Conservation (phyloP, 2,113 vertebrate genomes). For the Himantopus leucocephalus region DNA sequence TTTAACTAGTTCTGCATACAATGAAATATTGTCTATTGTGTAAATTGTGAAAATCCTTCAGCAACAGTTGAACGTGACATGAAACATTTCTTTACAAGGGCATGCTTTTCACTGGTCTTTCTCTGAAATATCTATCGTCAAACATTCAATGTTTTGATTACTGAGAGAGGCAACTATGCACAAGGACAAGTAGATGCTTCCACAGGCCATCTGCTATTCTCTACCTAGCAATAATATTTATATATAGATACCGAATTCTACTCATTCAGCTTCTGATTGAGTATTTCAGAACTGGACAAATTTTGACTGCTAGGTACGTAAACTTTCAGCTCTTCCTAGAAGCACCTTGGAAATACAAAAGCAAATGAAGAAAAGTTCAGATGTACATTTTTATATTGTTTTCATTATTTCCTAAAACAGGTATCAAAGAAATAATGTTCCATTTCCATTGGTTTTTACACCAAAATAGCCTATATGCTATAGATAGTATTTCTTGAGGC, state of each 20-base stretch:
- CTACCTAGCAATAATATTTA: neutral
- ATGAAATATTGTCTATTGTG: neutral
- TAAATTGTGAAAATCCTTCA: neutral
- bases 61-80: neutral
- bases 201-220: neutral
- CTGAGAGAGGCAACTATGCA: neutral
- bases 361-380: neutral
- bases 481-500: neutral
- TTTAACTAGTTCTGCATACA: neutral
- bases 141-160: neutral
- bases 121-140: neutral
- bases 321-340: neutral
- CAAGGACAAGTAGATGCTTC: neutral
- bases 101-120: neutral
- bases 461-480: neutral
- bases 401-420: conserved; percentile 28
- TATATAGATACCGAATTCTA: neutral
- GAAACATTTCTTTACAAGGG: neutral
- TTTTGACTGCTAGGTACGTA: neutral
- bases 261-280: neutral
- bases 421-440: conserved; percentile 24
- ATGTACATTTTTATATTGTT: neutral
- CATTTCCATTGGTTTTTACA: neutral
- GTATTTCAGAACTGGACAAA: conserved; percentile 1
- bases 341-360: neutral